Evolutionary conservation across 1,140 invertebrate species (phyloP), one percentile per base, ranked within the genome.

Genomic region (Lordiphosa mommai): DNA sequence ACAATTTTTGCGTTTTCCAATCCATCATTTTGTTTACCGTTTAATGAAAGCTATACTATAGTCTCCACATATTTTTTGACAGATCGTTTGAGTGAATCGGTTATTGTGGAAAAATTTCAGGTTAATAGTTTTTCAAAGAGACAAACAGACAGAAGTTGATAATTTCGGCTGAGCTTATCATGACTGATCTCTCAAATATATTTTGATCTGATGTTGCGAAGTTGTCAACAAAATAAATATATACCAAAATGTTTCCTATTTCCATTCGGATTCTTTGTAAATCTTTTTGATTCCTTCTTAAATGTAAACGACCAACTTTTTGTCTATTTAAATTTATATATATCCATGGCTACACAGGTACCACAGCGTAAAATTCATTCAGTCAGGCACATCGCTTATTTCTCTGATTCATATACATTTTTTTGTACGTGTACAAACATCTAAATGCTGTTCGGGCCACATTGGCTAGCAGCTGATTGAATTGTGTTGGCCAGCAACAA

Each of bases 401-500:
- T 43, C 32, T 0, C 8, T 14, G 12, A 29, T 17, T 36, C 29
- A 32, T 38, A 40, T 63, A n/a, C 20, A 23, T 17, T 2, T 41
- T 13, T 33, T 4, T 0, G 5, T 16, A 2, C 7, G 14, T n/a
- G 40, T 43, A 6, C 14, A 17, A 51, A 30, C 36, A 27, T 38
- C 8, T 4, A 32, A 27, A 36, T 20, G 38, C 30, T 36, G 40
- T 51, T 71, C 48, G 60, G 30, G 50, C 50, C 53, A 69, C 40
- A 76, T 57, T 59, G 38, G 29, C 65, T 41, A 74, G 60, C 77
- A 80, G 76, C 77, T 82, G 77, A 84, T 84, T 84, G 77, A 84
- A 77, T 85, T 77, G 77, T 84, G 72, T 85, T 84, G 72, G 77
- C 72, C 68, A 84, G 57, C 72, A 72, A 52, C 67, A 84, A 65